These are phyloP conservation scores for Mesoclemmys tuberculata DNA, from an alignment of 2,113 vertebrate species.

Conservation along the genomic window DNA sequence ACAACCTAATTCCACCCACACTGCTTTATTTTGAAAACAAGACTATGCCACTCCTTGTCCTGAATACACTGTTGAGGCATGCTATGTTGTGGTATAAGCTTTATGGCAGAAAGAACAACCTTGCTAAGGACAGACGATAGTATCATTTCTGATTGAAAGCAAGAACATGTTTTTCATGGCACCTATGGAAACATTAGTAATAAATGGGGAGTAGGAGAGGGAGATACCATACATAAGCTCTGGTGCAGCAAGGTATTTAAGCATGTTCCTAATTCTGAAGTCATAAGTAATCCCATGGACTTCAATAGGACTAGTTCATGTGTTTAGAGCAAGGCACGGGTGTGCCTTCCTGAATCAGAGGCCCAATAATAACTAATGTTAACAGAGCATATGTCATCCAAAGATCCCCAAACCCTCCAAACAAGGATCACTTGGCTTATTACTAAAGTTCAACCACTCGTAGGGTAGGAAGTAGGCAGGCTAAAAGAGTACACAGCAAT, in stretches of 20 bases:
- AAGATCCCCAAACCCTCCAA: not conserved
- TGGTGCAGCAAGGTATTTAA: not conserved
- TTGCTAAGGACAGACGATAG: slow-evolving; percentile 56
- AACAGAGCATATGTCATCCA: not conserved
- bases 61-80: slow-evolving; percentile 69
- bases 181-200: not conserved
- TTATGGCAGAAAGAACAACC: slow-evolving; percentile 50
- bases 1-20: slow-evolving; percentile 61
- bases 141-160: slow-evolving; percentile 50
- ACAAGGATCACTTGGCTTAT: not conserved
- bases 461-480: not conserved
- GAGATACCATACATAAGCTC: rapidly evolving
- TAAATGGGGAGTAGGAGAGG: not conserved
- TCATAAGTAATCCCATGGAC: not conserved
- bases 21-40: slow-evolving; percentile 71
- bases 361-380: not conserved
- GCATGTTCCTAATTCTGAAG: not conserved
- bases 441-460: not conserved
- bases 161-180: slow-evolving; percentile 29
- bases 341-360: not conserved
- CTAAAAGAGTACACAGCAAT: not conserved
- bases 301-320: not conserved
- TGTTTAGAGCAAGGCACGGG: not conserved
- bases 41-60: slow-evolving; percentile 60
- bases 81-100: slow-evolving; percentile 61